Conservation (phyloP, 2,797 vertebrate genomes). For the Huso huso region DNA sequence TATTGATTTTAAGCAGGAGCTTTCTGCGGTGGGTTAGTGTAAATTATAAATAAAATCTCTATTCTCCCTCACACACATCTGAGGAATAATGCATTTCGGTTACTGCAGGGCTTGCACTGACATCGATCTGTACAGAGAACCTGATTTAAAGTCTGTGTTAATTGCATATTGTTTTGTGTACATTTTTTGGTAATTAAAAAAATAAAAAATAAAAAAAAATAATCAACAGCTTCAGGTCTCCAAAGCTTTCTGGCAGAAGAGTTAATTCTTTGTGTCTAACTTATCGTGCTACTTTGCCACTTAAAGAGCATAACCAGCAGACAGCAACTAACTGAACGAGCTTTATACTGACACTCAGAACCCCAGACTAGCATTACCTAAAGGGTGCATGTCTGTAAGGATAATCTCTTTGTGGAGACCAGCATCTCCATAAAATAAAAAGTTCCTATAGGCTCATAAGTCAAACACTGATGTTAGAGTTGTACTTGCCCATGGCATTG, state of each 20-base stretch:
- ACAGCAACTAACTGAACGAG: no score
- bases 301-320: no score
- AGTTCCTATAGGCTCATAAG: no score
- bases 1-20: slow-evolving; percentile 46
- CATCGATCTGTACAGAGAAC: background rate
- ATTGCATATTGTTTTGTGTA: background rate
- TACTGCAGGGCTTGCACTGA: background rate
- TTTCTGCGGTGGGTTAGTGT: slow-evolving; percentile 27
- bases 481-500: no score
- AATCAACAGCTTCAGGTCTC: background rate
- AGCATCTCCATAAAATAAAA: no score
- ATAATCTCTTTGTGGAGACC: no score
- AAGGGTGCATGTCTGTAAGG: no score
- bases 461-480: no score
- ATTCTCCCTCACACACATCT: background rate
- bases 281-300: no score
- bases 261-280: no score
- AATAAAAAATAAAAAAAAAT: background rate
- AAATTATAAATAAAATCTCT: slow-evolving; percentile 2
- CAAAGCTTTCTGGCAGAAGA: background rate
- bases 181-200: background rate
- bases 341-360: no score
- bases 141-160: background rate
- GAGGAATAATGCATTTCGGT: background rate
- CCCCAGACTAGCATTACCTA: no score